Evolutionary conservation across 1,140 invertebrate species (phyloP), one percentile per base, ranked within the genome.

Genomic region (Drosophila willistoni): DNA sequence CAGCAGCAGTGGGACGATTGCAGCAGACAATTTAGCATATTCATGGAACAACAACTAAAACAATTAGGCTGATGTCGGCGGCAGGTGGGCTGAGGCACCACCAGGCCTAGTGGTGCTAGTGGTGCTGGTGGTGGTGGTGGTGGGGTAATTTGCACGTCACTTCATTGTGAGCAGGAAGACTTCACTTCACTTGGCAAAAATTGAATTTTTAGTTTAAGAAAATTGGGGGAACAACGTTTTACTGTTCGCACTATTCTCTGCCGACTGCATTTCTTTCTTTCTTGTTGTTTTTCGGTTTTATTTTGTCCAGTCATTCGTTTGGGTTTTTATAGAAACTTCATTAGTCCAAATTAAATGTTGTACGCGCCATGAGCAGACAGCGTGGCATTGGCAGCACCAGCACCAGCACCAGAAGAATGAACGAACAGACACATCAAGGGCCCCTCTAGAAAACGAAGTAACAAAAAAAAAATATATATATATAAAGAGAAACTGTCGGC

Each of bases 31-130:
- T 81, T 85, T 85, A 87, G 83, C 83, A 85, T 85, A 85, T 85
- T 85, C 82, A 85, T 87, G 82, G 83, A 86, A 82, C 82, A 86
- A 81, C 82, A 85, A 87, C 83, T 81, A 82, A 85, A 85, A 85
- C 83, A 87, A 85, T 85, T 85, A 85, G 79, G 74, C 79, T 68
- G 62, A 71, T 69, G 84, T 69, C 64, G 71, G 62, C 59, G 77
- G 77, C 81, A 83, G 81, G 83, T 79, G 78, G 74, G 74, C 56
- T 55, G 55, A 60, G 65, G 51, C 63, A 34, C 3, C 3, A 12
- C 29, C 25, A 34, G 25, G 57, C 44, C 14, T 56, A 14, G 7
- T 62, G 6, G 60, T 9, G n/a, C 19, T 55, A 22, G 39, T 68
- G 81, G 82, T 67, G 13, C 77, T 64, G 61, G 55, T 33, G 81